These are phyloP conservation scores for Lasioglossum lativentre DNA, from an alignment of 2,888 invertebrate species.

Conservation along the genomic window DNA sequence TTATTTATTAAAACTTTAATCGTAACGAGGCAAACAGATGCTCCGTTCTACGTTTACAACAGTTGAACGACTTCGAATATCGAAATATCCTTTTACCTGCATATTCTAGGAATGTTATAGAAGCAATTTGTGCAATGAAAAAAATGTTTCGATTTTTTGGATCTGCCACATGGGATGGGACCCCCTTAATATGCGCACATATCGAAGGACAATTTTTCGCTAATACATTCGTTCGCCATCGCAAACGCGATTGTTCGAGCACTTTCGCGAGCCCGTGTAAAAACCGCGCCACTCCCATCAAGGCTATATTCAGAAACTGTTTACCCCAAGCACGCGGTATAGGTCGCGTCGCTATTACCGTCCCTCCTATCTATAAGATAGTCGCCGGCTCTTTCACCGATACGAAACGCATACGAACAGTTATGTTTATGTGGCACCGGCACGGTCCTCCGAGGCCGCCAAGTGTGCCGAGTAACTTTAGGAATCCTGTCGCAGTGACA, in stretches of 20 bases:
- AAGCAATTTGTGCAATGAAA: no score
- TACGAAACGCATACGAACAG: slow-evolving; percentile 31
- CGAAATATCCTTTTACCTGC: no score
- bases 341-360: not conserved
- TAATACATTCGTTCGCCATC: not conserved
- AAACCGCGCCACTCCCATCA: slow-evolving; percentile 38
- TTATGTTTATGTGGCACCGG: slow-evolving; percentile 38
- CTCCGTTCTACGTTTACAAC: no score
- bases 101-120: no score
- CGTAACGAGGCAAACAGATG: no score
- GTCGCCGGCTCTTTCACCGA: slow-evolving; percentile 29
- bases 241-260: not conserved
- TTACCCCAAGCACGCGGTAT: slow-evolving; percentile 29
- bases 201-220: no score
- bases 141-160: no score
- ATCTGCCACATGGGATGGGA: no score
- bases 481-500: slow-evolving; percentile 38
- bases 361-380: slow-evolving; percentile 25
- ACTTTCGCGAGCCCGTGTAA: slow-evolving; percentile 9
- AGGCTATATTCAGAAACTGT: slow-evolving; percentile 46
- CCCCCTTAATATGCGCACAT: no score
- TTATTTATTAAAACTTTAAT: no score
- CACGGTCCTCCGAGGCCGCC: slow-evolving; percentile 10
- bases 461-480: slow-evolving; percentile 19
- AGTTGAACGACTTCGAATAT: no score